phyloP scores from a whole-genome alignment of 2,888 invertebrate genomes.

The Exocentrus adspersus region DNA sequence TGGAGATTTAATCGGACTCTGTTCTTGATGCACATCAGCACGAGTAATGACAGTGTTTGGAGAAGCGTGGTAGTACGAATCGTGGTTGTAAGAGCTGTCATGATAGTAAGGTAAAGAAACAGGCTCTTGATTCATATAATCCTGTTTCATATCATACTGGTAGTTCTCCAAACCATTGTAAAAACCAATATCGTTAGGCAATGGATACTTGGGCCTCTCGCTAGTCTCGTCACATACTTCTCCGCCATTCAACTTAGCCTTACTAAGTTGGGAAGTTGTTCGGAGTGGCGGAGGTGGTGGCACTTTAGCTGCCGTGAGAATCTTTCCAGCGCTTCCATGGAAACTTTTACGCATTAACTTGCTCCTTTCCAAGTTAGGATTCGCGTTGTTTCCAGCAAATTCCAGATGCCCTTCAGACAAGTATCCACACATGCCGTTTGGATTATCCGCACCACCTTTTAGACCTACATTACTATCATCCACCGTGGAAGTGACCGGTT shows the following conservation, averaged over 20 bases:
- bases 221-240: constrained; percentile 66
- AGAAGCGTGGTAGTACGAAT: constrained; percentile 43
- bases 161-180: constrained; percentile 59
- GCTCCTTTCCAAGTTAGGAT: constrained; percentile 86
- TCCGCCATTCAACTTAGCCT: constrained; percentile 70
- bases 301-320: constrained; percentile 84
- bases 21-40: constrained; percentile 87
- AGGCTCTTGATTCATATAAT: constrained; percentile 42
- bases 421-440: constrained; percentile 75
- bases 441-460: constrained; percentile 69
- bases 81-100: constrained; percentile 45
- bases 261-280: constrained; percentile 86
- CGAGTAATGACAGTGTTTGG: constrained; percentile 74
- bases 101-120: constrained; percentile 54
- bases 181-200: constrained; percentile 55
- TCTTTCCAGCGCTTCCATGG: constrained; percentile 84
- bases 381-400: constrained; percentile 73
- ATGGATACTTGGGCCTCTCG: constrained; percentile 64
- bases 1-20: constrained; percentile 70
- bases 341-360: constrained; percentile 90
- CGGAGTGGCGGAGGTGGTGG: constrained; percentile 86
- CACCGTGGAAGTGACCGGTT: constrained; percentile 67
- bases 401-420: constrained; percentile 89
- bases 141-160: constrained; percentile 17
- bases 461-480: constrained; percentile 81